These are phyloP conservation scores for Urocynchramus pylzowi DNA, from an alignment of 2,113 vertebrate genomes.

Conservation along the genomic window DNA sequence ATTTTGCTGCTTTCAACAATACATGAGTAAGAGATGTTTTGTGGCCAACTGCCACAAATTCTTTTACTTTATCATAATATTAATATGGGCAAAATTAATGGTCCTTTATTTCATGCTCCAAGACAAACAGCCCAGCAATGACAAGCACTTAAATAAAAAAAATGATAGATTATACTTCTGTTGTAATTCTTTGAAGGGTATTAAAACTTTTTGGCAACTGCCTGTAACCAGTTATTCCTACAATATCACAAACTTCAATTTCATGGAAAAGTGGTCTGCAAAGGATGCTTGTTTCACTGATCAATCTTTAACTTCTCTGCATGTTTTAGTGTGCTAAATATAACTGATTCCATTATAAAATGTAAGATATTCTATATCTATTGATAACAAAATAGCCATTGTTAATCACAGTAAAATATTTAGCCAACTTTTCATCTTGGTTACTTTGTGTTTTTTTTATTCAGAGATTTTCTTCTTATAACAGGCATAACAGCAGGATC, in stretches of 20 bases:
- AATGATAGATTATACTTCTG: not conserved
- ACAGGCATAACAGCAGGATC: not conserved
- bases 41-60: constrained; percentile 15
- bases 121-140: not conserved
- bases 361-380: not conserved
- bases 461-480: not conserved
- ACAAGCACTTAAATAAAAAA: not conserved
- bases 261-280: not conserved
- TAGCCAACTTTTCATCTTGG: not conserved
- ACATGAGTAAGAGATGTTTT: not conserved
- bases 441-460: not conserved
- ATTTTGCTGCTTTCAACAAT: not conserved
- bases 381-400: not conserved
- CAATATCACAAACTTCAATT: not conserved
- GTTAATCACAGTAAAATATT: not conserved
- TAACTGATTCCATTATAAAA: not conserved
- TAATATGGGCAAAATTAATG: not conserved
- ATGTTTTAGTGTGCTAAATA: not conserved
- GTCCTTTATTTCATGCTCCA: constrained; percentile 19
- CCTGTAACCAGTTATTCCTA: not conserved
- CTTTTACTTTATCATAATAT: constrained; percentile 12
- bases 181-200: not conserved
- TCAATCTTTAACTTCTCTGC: not conserved
- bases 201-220: not conserved
- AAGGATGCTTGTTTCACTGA: not conserved